Conservation (phyloP, 2,113 vertebrate genomes). For the Deroptyus accipitrinus region DNA sequence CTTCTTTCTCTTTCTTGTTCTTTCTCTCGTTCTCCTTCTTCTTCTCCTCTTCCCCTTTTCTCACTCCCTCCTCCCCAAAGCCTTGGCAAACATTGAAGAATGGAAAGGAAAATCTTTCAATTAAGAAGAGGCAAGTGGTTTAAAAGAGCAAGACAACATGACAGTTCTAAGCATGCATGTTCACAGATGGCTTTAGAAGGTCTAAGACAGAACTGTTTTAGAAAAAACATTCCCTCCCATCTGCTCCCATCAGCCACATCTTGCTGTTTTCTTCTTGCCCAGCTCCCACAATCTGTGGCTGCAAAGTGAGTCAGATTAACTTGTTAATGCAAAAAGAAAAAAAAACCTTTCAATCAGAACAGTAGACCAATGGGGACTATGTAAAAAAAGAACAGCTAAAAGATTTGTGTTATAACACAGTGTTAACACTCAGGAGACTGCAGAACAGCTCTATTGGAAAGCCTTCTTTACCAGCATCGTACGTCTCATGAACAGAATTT, state of each 20-base stretch:
- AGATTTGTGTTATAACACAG: neutral
- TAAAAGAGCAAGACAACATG: neutral
- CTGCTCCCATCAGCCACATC: neutral
- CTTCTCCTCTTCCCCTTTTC: neutral
- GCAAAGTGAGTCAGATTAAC: neutral
- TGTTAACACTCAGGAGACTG: neutral
- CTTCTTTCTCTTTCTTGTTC: neutral
- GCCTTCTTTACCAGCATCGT: accelerated
- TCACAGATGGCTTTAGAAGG: neutral
- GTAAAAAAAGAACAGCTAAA: neutral
- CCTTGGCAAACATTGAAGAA: neutral
- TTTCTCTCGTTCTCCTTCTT: neutral
- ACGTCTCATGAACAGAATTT: neutral
- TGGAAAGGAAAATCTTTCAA: neutral
- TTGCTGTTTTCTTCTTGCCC: neutral
- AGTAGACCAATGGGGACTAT: neutral
- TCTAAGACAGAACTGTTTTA: neutral
- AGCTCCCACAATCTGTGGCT: neutral
- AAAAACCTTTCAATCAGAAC: neutral
- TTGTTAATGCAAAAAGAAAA: neutral
- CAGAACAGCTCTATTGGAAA: neutral
- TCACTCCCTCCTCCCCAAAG: neutral
- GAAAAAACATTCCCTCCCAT: neutral
- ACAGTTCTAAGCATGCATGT: neutral
- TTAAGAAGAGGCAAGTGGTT: neutral